These are phyloP conservation scores for Alcedo quadribrachys DNA, from an alignment of 2,797 vertebrate species.

Conservation along the genomic window DNA sequence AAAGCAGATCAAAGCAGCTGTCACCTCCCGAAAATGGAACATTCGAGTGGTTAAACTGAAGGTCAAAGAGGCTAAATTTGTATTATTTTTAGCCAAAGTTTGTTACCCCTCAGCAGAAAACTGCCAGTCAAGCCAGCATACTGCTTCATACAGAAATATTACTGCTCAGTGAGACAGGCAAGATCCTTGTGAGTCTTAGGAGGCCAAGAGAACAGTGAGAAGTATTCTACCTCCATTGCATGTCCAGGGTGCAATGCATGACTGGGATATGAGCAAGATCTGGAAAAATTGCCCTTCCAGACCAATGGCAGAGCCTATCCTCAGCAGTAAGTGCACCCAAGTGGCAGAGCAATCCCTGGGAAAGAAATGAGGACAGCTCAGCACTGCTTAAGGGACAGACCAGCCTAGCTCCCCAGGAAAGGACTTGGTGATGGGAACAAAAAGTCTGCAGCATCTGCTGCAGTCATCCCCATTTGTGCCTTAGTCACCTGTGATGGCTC, in stretches of 20 bases:
- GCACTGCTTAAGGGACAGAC: neutral
- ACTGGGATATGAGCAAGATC: neutral
- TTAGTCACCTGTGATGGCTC: neutral
- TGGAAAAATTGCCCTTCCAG: neutral
- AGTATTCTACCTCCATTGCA: rapidly evolving
- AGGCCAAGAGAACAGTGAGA: neutral
- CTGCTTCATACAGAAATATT: neutral
- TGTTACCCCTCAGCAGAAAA: neutral
- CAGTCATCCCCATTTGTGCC: neutral
- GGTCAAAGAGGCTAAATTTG: neutral
- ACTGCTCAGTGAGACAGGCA: neutral
- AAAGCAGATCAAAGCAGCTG: constrained; percentile 9
- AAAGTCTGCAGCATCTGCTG: rapidly evolving
- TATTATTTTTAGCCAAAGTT: neutral
- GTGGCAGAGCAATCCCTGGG: neutral
- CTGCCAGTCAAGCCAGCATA: neutral
- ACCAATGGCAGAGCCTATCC: neutral
- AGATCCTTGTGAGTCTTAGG: neutral
- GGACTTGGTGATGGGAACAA: neutral
- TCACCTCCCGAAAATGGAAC: neutral
- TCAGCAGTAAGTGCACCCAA: rapidly evolving
- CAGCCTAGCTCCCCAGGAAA: neutral
- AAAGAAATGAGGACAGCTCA: neutral
- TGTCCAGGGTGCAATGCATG: rapidly evolving
- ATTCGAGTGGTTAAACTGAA: neutral